Base-by-base conservation (phyloP, 1,140 invertebrate genomes). In the Pseudomyrmex dendroicus region DNA sequence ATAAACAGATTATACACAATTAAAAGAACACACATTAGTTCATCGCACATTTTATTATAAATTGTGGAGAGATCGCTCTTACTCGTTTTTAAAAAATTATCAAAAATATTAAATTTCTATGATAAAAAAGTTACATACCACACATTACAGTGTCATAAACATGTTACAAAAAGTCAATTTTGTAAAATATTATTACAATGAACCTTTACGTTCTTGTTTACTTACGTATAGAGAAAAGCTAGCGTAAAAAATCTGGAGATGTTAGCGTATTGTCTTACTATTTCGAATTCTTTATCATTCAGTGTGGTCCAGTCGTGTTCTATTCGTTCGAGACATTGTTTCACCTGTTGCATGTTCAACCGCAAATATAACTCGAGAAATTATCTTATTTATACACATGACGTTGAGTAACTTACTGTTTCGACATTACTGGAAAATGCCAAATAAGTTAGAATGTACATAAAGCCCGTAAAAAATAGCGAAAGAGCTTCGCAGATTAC, bases 291-390 rank as follows among this genome's bases (percentile, higher is more conserved):
- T 62, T 67, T n/a, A 13, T 17, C 54, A 0, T n/a, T 56, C 3
- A 77, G 44, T 12, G 74, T 44, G 5, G n/a, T 54, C 74, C 74
- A 77, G 20, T 77, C 74, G 15, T 56, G 8, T 12, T 20, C 1
- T n/a, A 77, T 67, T 20, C 1, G 46, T 13, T 64, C 13, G 0
- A 76, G 7, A 2, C 50, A 12, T 15, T 10, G 2, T 52, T 54
- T 76, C 12, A 13, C 1, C 61, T 76, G 46, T 48, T 3, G 4
- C n/a, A n/a, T 56, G 7, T 7, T 56, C 8, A 56, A 56, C 15
- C n/a, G 15, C 7, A 56, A n/a, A 15, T n/a, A 15, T 2, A 56
- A 56, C 35, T 35, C 35, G 35, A 35, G 35, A 35, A 56, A n/a
- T 25, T 25, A 56, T 56, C n/a, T 15, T 56, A 15, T 7, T 56